A percentile compares a stretch with the other conserved stretches of the same genome.
phyloP scores from a whole-genome alignment of 1,140 invertebrate species.

The Dreissena rostriformis region DNA sequence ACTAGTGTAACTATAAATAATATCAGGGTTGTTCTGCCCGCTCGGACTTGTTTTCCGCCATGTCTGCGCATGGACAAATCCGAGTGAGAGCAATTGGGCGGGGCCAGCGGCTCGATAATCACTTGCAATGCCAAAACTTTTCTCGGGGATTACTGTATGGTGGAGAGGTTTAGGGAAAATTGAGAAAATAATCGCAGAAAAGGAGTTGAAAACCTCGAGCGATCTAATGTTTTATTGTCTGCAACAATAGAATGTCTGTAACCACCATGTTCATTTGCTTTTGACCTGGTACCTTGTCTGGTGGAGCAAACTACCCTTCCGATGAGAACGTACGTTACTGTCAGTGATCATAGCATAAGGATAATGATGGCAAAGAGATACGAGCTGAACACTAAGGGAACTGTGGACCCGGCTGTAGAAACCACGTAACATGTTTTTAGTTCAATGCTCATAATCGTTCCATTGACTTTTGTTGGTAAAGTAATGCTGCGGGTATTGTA shows the following conservation, averaged over 20 bases:
- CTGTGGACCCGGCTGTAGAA: background rate
- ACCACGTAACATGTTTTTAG: constrained; percentile 51
- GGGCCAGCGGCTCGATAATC: constrained; percentile 23
- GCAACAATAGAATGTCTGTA: background rate
- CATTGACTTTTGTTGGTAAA: background rate
- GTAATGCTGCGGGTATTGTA: constrained; percentile 37
- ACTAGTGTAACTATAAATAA: constrained; percentile 53
- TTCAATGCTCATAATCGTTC: background rate
- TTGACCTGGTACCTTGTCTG: background rate
- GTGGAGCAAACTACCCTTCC: constrained; percentile 30
- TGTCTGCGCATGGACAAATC: constrained; percentile 35
- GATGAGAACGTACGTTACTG: constrained; percentile 37
- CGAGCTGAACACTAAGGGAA: constrained; percentile 46
- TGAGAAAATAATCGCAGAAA: constrained; percentile 29
- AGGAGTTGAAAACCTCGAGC: constrained; percentile 21
- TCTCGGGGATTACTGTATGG: background rate
- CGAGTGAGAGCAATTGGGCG: constrained; percentile 23
- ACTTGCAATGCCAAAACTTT: constrained; percentile 13
- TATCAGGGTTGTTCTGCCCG: constrained; percentile 51
- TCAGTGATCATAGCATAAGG: constrained; percentile 31
- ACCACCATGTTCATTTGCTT: background rate
- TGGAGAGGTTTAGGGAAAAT: background rate
- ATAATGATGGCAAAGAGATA: constrained; percentile 42
- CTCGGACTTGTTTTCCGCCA: constrained; percentile 45
- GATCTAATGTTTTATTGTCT: background rate